Evolutionary conservation across 1,140 invertebrate genomes (phyloP), one percentile per base, ranked within the genome.

Genomic region (Achroia grisella): DNA sequence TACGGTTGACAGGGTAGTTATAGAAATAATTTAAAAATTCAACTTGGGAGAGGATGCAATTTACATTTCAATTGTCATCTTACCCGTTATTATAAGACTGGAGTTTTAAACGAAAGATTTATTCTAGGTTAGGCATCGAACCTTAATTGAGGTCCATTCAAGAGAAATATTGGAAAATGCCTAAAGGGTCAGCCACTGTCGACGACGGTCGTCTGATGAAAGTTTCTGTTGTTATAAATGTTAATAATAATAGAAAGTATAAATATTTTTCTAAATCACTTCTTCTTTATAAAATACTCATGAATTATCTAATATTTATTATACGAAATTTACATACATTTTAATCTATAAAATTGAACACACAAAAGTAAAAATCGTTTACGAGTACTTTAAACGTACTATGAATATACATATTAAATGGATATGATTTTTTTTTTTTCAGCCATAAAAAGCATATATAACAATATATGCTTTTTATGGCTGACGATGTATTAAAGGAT

Each of bases 101-200:
- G 48, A 52, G 50, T 54, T 63, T 65, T 56, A 56, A 52, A 62
- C 15, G 44, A 44, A 41, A 56, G 58, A 66, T 71, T 64, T 63
- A 62, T 66, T 69, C 39, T 63, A 64, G 53, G 43, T 60, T 56
- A 50, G 48, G 48, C 45, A 44, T 49, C 43, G 45, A 40, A 55
- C 46, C 63, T 71, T 72, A 75, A 75, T 75, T 72, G 64, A 54
- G 61, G 56, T 54, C 65, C 58, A 75, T 78, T 73, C 63, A 78
- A 50, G 47, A 65, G 62, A 64, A 62, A 66, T 71, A 74, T 75
- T 67, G 62, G 58, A 61, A 58, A 37, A 37, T 13, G 35, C 12
- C 33, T 17, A 30, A 57, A 53, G 43, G 57, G 54, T 66, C 60
- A 67, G 49, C 46, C 50, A 50, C 35, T 45, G 49, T 17, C 62